phyloP scores from a whole-genome alignment of 2,888 invertebrate species.

The Acleris sparsana region DNA sequence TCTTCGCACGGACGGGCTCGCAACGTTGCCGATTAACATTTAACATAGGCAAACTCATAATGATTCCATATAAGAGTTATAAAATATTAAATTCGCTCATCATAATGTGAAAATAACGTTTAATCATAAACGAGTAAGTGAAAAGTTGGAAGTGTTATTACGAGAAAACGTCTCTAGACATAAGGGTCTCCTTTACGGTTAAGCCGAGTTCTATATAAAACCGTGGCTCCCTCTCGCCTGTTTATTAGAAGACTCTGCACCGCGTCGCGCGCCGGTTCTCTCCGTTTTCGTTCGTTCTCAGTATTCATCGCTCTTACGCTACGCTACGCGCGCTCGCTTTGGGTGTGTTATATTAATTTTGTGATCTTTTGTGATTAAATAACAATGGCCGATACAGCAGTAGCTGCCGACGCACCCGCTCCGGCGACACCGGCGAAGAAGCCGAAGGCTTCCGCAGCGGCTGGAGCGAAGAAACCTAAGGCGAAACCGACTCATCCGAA shows the following conservation, averaged over 20 bases:
- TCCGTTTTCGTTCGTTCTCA: neutral
- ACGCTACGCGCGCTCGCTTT: neutral
- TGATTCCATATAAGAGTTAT: neutral
- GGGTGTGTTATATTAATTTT: neutral
- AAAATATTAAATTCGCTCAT: neutral
- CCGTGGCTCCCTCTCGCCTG: slow-evolving; percentile 24
- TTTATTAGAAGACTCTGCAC: slow-evolving; percentile 1
- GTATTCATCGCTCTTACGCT: neutral
- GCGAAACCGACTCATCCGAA: slow-evolving; percentile 59
- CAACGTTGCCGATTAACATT: neutral
- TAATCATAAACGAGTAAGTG: slow-evolving; percentile 29
- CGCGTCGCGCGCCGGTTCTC: slow-evolving; percentile 6
- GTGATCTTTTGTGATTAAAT: slow-evolving; percentile 4
- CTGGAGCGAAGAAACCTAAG: slow-evolving; percentile 51
- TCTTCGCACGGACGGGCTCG: neutral
- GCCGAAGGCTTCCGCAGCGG: slow-evolving; percentile 46
- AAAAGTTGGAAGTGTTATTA: slow-evolving; percentile 31
- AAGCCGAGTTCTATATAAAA: slow-evolving; percentile 12
- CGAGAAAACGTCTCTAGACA: slow-evolving; percentile 28
- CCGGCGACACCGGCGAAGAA: slow-evolving; percentile 56
- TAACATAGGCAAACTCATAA: slow-evolving; percentile 32
- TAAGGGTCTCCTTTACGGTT: slow-evolving; percentile 16
- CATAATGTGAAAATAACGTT: slow-evolving; percentile 10
- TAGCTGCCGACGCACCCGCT: slow-evolving; percentile 42
- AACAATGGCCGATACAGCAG: slow-evolving; percentile 34